phyloP scores from a whole-genome alignment of 2,888 invertebrate genomes.

The Drosophila bunnanda region DNA sequence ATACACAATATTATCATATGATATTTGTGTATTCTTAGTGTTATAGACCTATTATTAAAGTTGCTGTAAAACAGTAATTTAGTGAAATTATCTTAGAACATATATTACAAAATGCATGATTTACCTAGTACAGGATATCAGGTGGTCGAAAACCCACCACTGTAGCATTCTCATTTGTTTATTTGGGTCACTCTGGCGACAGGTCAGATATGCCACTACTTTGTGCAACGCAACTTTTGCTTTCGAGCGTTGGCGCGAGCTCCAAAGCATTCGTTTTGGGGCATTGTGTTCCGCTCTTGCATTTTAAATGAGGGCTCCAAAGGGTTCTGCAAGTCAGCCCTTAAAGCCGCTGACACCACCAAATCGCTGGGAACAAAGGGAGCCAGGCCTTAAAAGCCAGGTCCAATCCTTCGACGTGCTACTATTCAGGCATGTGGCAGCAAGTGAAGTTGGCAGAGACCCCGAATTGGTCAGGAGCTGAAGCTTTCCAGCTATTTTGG shows the following conservation, averaged over 20 bases:
- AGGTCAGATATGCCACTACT: conserved; percentile 54
- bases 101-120: background rate
- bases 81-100: background rate
- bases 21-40: too few relatives aligned
- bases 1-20: too few relatives aligned
- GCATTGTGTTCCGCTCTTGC: conserved; percentile 15
- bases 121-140: background rate
- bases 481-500: conserved; percentile 37
- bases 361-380: conserved; percentile 9
- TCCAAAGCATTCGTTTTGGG: conserved; percentile 38
- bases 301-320: conserved; percentile 24
- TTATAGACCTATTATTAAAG: background rate
- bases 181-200: conserved; percentile 61
- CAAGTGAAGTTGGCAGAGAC: conserved; percentile 8
- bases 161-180: background rate
- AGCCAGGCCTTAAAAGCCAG: conserved; percentile 17
- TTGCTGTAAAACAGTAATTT: background rate
- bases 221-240: conserved; percentile 64
- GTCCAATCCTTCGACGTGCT: background rate
- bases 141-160: background rate
- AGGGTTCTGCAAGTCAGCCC: conserved; percentile 70
- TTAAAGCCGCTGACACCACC: conserved; percentile 64
- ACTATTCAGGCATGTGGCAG: conserved; percentile 6
- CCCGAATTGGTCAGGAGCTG: background rate
- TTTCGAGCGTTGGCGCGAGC: conserved; percentile 50